These are phyloP conservation scores for Heliopora coerulea DNA, from an alignment of 92 coral and sea anemone species.

Conservation along the genomic window DNA sequence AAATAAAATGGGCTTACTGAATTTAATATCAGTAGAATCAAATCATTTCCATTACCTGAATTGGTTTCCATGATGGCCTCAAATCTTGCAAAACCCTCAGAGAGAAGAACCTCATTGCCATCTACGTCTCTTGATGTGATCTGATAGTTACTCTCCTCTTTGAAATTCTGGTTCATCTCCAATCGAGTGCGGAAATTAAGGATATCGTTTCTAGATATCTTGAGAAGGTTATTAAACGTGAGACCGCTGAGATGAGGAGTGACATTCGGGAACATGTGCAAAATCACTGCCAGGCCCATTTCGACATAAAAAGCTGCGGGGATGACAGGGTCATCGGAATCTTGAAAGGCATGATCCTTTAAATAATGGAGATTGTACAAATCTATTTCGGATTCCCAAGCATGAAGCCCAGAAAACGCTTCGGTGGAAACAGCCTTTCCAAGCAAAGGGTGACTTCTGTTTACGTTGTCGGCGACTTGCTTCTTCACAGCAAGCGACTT, in stretches of 20 bases:
- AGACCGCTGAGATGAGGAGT: constrained; percentile 57
- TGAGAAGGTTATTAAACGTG: constrained; percentile 65
- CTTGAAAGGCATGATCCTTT: constrained; percentile 72
- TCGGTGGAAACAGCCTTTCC: constrained; percentile 51
- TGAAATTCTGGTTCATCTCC: neutral
- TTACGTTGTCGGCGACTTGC: neutral
- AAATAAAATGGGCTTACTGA: no score
- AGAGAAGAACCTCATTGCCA: constrained; percentile 18
- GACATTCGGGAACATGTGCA: constrained; percentile 49
- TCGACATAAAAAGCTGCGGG: constrained; percentile 86
- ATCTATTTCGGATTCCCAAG: constrained; percentile 85
- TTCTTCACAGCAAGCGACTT: constrained; percentile 27
- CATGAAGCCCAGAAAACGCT: constrained; percentile 68
- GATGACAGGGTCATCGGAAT: constrained; percentile 67
- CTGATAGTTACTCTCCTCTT: neutral
- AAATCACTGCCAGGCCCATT: constrained; percentile 83
- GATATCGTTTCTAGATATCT: constrained; percentile 64
- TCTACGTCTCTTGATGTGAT: constrained; percentile 11
- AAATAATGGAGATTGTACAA: constrained; percentile 62
- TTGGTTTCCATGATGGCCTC: neutral
- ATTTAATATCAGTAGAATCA: no score
- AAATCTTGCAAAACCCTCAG: constrained; percentile 3
- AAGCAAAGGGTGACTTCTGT: constrained; percentile 60
- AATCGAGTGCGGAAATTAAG: constrained; percentile 11
- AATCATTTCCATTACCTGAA: no score